Conservation (phyloP, 2,113 vertebrate genomes). For the Ceyx melanurus region DNA sequence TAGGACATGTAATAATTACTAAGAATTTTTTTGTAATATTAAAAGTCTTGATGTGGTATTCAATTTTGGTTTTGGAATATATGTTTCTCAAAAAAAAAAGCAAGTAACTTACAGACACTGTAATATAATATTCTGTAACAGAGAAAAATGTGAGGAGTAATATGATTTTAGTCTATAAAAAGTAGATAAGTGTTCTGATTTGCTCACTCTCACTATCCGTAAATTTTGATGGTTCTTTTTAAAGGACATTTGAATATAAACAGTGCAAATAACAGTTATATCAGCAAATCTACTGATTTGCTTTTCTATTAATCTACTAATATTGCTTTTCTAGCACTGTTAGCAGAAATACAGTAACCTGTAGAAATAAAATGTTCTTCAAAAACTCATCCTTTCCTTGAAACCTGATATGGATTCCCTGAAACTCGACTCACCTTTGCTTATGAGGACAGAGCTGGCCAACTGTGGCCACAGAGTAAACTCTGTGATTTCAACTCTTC, state of each 20-base stretch:
- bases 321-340: conserved; percentile 19
- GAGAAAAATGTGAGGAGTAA: conserved; percentile 72
- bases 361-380: not conserved
- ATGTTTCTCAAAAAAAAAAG: conserved; percentile 63
- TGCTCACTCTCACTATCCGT: conserved; percentile 48
- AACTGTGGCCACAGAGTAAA: not conserved
- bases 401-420: not conserved
- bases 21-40: not conserved
- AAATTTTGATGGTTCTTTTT: conserved; percentile 69
- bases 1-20: conserved; percentile 1
- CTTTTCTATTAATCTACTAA: conserved; percentile 24
- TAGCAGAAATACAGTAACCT: not conserved
- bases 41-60: conserved; percentile 11
- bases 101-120: conserved; percentile 37
- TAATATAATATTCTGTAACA: conserved; percentile 72
- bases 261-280: conserved; percentile 72
- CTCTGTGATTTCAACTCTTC: not conserved
- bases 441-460: not conserved
- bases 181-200: conserved; percentile 71
- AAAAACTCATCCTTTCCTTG: not conserved
- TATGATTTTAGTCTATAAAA: conserved; percentile 76
- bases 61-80: conserved; percentile 52
- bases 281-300: conserved; percentile 67
- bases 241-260: conserved; percentile 76
- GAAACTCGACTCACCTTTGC: not conserved